Conservation (phyloP, 53 echinoderm and acorn worm genomes). For the Echinarachnius parma region DNA sequence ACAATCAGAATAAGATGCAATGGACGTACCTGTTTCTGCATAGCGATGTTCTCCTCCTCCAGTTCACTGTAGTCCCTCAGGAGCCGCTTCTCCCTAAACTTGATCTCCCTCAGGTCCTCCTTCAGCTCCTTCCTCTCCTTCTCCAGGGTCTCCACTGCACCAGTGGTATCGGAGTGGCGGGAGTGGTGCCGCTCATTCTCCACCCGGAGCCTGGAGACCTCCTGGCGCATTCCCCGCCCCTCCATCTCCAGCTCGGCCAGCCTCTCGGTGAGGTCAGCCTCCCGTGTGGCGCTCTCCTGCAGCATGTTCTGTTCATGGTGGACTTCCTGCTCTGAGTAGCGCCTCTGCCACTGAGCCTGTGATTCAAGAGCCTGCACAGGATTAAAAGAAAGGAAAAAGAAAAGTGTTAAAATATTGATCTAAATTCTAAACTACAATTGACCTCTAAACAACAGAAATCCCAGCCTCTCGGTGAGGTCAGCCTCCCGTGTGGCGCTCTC, state of each 20-base stretch:
- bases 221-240: constrained; percentile 60
- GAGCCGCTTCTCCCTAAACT: constrained; percentile 86
- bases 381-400: background rate
- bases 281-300: constrained; percentile 82
- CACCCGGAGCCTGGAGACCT: constrained; percentile 63
- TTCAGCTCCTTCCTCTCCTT: constrained; percentile 66
- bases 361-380: constrained; percentile 77
- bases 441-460: no score
- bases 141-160: constrained; percentile 67
- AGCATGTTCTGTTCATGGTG: constrained; percentile 83
- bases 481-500: constrained; percentile 89
- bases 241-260: constrained; percentile 84
- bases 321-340: constrained; percentile 73
- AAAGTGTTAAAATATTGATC: no score
- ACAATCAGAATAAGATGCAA: no score
- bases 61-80: constrained; percentile 95
- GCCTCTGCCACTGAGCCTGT: constrained; percentile 69
- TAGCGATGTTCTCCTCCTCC: constrained; percentile 95
- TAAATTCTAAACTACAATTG: no score
- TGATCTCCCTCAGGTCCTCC: constrained; percentile 80
- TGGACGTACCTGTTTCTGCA: constrained; percentile 91
- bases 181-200: constrained; percentile 83
- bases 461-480: constrained; percentile 70
- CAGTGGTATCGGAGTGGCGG: constrained; percentile 57
- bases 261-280: constrained; percentile 73